Base-by-base conservation (phyloP, 1,140 invertebrate species). In the Paracyclopina nana region DNA sequence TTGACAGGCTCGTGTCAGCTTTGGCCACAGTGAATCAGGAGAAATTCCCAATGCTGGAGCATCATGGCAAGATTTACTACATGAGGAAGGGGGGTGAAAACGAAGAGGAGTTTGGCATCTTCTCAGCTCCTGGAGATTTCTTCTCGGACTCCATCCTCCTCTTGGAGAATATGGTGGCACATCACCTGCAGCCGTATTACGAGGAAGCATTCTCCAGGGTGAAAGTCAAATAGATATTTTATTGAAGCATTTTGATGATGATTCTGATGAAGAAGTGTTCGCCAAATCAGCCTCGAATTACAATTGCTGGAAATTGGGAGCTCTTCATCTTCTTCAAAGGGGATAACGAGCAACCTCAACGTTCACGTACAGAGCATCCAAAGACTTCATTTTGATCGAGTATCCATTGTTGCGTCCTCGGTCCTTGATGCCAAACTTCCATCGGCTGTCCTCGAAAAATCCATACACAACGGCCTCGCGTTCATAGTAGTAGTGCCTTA, bases 111-210 rank as follows among this genome's bases (percentile, higher is more conserved):
- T n/a, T n/a, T n/a, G n/a, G n/a, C n/a, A n/a, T n/a, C n/a, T n/a
- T n/a, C n/a, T n/a, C n/a, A n/a, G n/a, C n/a, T n/a, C n/a, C n/a
- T n/a, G 34, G 8, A 38, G 34, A 38, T 8, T n/a, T 16, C 8
- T 20, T 38, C n/a, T 4, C 34, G 3, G 34, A 38, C 4, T n/a
- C 14, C 14, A n/a, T 38, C 34, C 14, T 38, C 9, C 14, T 38
- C 20, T 38, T 38, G 34, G 34, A 38, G 20, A n/a, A 20, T 38
- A 38, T 38, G 34, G 20, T 38, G 4, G 14, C 20, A 9, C n/a
- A 38, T 38, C 34, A 38, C 8, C 20, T 38, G 34, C 14, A 38
- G 34, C 34, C 34, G 9, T 38, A 38, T 38, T 38, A 38, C 34
- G 20, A 16, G n/a, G 20, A 38, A 38, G 34, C 34, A n/a, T 38